Evolutionary conservation across 2,113 vertebrate species (phyloP).

Genomic region (Murina feae): DNA sequence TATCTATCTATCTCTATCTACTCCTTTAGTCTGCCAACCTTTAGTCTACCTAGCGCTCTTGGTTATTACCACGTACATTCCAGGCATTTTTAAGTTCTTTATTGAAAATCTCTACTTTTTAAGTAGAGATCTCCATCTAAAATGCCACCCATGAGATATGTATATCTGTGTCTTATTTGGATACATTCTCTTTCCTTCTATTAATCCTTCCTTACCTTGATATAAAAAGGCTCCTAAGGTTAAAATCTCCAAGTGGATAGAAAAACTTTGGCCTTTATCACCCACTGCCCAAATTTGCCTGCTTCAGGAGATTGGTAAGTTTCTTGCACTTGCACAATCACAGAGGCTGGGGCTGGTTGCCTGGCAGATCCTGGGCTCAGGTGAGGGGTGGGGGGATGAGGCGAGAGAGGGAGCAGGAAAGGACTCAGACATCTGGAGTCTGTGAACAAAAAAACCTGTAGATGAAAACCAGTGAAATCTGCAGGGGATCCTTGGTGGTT

Average conservation of each 20-base stretch:
- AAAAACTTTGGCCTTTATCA: neutral
- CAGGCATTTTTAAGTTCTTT: neutral
- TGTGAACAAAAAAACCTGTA: neutral
- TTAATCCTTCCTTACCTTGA: neutral
- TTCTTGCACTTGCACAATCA: neutral
- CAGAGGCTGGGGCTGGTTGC: neutral
- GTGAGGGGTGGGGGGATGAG: accelerated
- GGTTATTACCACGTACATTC: neutral
- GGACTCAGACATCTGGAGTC: neutral
- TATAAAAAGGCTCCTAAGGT: neutral
- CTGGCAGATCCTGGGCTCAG: neutral
- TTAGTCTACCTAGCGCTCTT: neutral
- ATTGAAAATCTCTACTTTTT: neutral
- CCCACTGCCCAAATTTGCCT: neutral
- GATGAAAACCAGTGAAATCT: neutral
- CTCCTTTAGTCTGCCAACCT: neutral
- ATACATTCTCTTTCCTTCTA: neutral
- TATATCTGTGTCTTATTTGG: neutral
- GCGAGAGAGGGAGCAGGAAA: neutral
- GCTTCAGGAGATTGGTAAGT: neutral
- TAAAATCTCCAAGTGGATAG: neutral
- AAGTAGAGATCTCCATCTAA: neutral
- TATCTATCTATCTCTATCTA: no score
- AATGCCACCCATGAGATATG: neutral
- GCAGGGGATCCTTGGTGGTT: neutral